These are phyloP conservation scores for Nematostella vectensis DNA, from an alignment of 92 coral and sea anemone species.

Conservation along the genomic window DNA sequence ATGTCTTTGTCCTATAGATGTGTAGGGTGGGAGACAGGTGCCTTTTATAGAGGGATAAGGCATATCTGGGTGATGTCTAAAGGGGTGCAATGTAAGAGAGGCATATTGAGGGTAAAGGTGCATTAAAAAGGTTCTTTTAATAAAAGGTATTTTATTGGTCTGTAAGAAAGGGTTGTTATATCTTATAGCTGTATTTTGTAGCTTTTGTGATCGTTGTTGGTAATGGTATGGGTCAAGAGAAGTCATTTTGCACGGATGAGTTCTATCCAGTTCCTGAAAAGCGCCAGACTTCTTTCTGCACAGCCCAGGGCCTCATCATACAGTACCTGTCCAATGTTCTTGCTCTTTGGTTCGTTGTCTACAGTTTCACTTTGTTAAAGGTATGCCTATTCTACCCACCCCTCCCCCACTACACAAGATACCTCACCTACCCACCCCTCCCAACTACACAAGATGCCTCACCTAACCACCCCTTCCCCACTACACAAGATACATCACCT, in stretches of 20 bases:
- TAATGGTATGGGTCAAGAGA: conserved; percentile 55
- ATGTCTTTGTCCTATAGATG: too few species aligned
- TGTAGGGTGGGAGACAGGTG: too few species aligned
- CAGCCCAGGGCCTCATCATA: conserved; percentile 54
- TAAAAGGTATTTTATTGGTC: background rate
- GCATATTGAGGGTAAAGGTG: too few species aligned
- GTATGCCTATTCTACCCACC: too few species aligned
- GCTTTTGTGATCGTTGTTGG: conserved; percentile 45
- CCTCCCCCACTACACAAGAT: too few species aligned
- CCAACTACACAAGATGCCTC: too few species aligned
- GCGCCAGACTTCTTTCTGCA: conserved; percentile 68
- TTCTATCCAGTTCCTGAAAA: conserved; percentile 8
- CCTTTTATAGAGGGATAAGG: too few species aligned
- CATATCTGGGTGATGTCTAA: too few species aligned
- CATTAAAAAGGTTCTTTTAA: background rate
- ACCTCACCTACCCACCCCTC: too few species aligned
- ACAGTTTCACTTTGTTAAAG: conserved; percentile 63
- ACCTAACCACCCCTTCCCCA: too few species aligned
- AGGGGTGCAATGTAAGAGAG: too few species aligned
- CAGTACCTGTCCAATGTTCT: conserved; percentile 56
- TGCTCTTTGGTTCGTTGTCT: conserved; percentile 71
- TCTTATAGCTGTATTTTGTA: conserved; percentile 7
- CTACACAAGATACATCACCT: too few species aligned
- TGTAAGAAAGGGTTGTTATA: background rate
- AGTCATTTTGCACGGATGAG: conserved; percentile 57